These are phyloP conservation scores for Lophius piscatorius DNA, from an alignment of 2,113 vertebrate genomes.

Conservation along the genomic window DNA sequence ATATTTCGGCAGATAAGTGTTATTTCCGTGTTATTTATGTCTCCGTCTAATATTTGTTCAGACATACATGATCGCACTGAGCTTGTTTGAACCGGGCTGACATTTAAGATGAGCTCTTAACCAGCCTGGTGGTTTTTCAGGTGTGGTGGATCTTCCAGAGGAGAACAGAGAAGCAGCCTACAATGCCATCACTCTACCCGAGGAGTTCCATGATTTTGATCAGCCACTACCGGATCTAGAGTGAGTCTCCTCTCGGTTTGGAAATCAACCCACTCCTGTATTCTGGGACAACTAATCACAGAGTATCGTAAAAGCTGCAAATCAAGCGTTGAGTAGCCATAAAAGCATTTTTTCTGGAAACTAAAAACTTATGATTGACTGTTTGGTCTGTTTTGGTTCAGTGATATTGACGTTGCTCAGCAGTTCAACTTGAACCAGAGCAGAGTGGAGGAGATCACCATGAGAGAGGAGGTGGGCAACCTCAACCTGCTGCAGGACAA, in stretches of 20 bases:
- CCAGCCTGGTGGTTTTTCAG: constrained; percentile 67
- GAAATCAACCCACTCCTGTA: too few species aligned
- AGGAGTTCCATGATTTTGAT: constrained; percentile 99
- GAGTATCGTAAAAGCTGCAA: too few species aligned
- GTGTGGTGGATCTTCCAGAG: constrained; percentile 97
- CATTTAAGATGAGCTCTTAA: too few species aligned
- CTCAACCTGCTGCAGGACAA: constrained; percentile 96
- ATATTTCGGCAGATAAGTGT: too few species aligned
- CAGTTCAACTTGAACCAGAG: constrained; percentile 99
- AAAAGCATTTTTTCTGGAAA: too few species aligned
- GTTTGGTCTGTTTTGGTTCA: constrained; percentile 51
- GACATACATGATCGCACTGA: too few species aligned
- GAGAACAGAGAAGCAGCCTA: constrained; percentile 99
- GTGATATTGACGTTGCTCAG: constrained; percentile 98
- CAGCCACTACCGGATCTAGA: constrained; percentile 97
- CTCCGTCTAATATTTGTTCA: too few species aligned
- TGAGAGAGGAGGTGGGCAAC: constrained; percentile 98
- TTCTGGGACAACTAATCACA: too few species aligned
- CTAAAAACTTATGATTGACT: too few species aligned
- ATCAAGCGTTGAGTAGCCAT: too few species aligned
- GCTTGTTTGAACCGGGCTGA: too few species aligned
- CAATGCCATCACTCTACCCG: constrained; percentile 97
- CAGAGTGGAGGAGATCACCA: constrained; percentile 98
- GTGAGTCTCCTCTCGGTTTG: constrained; percentile 76
- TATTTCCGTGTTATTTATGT: too few species aligned